Conservation (phyloP, 2,113 vertebrate genomes). For the Phalacrocorax aristotelis region DNA sequence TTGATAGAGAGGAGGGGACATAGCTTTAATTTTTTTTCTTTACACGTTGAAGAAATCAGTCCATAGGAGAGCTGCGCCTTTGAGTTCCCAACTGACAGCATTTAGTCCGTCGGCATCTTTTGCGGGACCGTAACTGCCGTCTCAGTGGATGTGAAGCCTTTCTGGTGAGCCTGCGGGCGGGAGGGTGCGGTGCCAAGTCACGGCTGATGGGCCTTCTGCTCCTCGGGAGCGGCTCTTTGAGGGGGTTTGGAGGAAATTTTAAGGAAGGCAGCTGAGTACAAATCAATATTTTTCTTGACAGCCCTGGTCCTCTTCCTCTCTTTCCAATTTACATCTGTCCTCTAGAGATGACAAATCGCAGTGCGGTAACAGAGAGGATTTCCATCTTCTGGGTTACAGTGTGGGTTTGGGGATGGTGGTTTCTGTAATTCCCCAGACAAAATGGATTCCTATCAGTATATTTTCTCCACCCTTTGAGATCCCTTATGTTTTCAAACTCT, state of each 20-base stretch:
- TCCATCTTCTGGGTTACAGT: neutral
- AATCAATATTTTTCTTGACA: neutral
- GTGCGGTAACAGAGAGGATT: neutral
- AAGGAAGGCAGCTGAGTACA: neutral
- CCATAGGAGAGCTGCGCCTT: fast-evolving
- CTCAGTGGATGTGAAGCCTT: neutral
- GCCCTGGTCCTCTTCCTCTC: neutral
- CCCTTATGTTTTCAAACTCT: neutral
- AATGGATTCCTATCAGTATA: neutral
- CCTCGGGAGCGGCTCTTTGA: neutral
- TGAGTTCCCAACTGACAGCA: neutral
- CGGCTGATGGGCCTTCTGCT: neutral
- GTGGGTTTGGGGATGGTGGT: neutral
- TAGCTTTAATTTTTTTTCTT: neutral
- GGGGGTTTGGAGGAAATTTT: neutral
- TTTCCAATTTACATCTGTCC: neutral
- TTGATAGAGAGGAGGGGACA: neutral
- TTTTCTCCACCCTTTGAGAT: neutral
- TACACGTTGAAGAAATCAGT: neutral
- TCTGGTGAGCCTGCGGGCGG: neutral
- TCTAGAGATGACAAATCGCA: neutral
- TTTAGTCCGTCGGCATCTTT: neutral
- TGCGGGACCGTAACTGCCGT: fast-evolving
- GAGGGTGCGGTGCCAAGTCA: neutral
- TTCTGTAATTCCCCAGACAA: neutral